Evolutionary conservation across 2,888 invertebrate species (phyloP).

Genomic region (Torymus aiolomorphi): DNA sequence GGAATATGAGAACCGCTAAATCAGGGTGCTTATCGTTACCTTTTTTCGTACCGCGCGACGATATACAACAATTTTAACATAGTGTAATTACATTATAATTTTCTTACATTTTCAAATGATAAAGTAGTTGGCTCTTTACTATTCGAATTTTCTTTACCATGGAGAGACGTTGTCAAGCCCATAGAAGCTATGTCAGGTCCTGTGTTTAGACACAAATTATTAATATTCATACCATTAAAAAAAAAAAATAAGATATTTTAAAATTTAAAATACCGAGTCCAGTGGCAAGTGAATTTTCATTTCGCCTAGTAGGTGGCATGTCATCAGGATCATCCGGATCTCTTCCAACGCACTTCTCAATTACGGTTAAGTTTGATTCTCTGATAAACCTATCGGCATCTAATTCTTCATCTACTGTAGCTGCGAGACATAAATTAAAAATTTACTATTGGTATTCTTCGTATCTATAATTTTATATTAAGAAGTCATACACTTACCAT

Average conservation of each 20-base stretch:
- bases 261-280: conserved; percentile 72
- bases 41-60: no score
- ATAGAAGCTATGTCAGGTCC: conserved; percentile 88
- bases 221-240: not conserved
- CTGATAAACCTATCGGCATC: conserved; percentile 75
- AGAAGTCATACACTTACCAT: conserved; percentile 30
- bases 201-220: conserved; percentile 44
- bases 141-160: conserved; percentile 58
- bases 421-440: not conserved
- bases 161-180: conserved; percentile 80
- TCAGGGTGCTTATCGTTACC: no score
- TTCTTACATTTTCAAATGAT: conserved; percentile 60
- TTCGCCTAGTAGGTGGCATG: not conserved
- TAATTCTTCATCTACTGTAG: conserved; percentile 64
- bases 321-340: conserved; percentile 68
- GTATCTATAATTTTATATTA: not conserved
- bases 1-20: no score
- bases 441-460: not conserved
- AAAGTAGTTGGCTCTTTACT: conserved; percentile 51
- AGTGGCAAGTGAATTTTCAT: conserved; percentile 54
- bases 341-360: conserved; percentile 73
- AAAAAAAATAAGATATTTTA: not conserved
- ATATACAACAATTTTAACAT: conserved; percentile 23
- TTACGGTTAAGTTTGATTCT: conserved; percentile 76
- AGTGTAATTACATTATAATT: conserved; percentile 15